These are phyloP conservation scores for Ariopsis seemanni DNA, from an alignment of 2,113 vertebrate genomes.

Conservation along the genomic window DNA sequence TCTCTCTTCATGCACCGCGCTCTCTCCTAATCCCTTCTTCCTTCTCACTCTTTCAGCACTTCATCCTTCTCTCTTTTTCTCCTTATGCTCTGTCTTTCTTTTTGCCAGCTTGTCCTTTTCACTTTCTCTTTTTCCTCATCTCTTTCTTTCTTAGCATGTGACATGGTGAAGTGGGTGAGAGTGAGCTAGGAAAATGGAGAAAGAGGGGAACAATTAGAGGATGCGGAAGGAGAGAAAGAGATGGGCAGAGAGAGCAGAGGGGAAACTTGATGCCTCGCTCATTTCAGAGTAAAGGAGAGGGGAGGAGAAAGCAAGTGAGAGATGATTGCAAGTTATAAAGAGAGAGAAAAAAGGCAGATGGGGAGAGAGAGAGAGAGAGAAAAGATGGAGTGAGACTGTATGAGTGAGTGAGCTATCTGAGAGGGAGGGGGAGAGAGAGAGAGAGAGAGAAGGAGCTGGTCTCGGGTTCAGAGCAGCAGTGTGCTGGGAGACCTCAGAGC, in stretches of 20 bases:
- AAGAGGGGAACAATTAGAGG: too few relatives aligned
- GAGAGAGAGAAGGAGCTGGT: background rate
- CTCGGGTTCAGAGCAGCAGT: conserved; percentile 18
- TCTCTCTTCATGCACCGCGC: background rate
- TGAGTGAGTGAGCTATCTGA: conserved; percentile 5
- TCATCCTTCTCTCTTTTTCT: background rate
- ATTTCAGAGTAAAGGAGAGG: background rate
- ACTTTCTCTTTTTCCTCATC: background rate
- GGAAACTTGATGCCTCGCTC: background rate
- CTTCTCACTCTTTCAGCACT: background rate
- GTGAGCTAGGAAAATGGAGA: background rate
- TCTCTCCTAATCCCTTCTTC: background rate
- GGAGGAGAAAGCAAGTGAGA: background rate
- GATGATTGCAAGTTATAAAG: background rate
- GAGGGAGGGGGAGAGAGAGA: background rate
- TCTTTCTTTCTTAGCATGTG: background rate
- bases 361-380: background rate
- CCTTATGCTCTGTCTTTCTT: background rate
- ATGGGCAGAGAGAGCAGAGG: background rate
- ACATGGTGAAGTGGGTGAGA: background rate
- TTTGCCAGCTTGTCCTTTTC: background rate
- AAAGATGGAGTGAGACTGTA: background rate
- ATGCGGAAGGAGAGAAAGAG: background rate
- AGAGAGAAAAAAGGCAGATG: conserved; percentile 36
- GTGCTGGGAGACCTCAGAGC: background rate